Percentiles rank a stretch among this genome's conserved stretches.
Evolutionary conservation across 2,797 vertebrate genomes (phyloP).

Genomic region (Phalanger gymnotis): DNA sequence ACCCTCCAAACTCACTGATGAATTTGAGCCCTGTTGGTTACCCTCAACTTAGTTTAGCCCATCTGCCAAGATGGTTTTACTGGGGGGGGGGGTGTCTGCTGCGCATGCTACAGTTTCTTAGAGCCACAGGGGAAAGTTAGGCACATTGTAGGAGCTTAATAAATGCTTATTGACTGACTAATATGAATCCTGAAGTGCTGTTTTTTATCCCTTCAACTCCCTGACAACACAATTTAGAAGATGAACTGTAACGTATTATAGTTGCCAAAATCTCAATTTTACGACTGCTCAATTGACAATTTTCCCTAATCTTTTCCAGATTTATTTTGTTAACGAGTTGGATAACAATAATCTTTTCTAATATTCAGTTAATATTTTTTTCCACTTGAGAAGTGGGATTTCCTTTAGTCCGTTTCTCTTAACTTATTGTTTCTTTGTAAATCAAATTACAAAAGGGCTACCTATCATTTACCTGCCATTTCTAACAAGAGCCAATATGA

Average conservation of each 20-base stretch:
- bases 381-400: neutral
- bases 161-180: neutral
- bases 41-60: neutral
- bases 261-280: constrained; percentile 12
- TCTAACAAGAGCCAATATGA: neutral
- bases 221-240: constrained; percentile 19
- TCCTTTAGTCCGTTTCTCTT: neutral
- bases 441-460: neutral
- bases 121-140: neutral
- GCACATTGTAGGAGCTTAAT: neutral
- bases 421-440: neutral
- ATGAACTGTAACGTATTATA: constrained; percentile 7
- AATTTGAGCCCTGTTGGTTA: neutral
- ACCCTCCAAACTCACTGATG: neutral
- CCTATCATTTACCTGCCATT: neutral
- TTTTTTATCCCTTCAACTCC: constrained; percentile 4
- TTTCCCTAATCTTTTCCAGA: constrained; percentile 8
- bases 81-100: neutral
- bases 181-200: neutral
- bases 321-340: neutral
- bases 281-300: constrained; percentile 16
- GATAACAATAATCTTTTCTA: constrained; percentile 24
- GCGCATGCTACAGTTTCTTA: neutral
- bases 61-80: neutral
- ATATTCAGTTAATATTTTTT: constrained; percentile 11